Evolutionary conservation across 2,888 invertebrate genomes (phyloP).

Genomic region (Pristionchus fissidentatus): DNA sequence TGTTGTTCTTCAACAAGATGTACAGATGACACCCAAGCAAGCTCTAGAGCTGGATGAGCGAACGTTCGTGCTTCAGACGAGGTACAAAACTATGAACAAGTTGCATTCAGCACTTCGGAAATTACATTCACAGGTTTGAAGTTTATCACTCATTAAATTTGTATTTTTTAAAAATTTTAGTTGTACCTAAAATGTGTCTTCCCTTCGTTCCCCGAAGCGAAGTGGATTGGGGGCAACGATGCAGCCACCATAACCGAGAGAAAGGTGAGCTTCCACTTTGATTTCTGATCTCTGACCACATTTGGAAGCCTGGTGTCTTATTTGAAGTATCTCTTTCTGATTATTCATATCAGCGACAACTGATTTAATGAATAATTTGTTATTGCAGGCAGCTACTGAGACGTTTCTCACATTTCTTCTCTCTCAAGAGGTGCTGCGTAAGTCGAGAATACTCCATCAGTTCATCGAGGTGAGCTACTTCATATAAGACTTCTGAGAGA

Average conservation of each 20-base stretch:
- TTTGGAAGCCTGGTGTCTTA: neutral
- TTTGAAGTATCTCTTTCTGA: neutral
- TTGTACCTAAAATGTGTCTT: conserved; percentile 61
- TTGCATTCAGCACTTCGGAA: conserved; percentile 57
- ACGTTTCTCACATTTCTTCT: conserved; percentile 59
- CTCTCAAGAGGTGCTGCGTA: conserved; percentile 62
- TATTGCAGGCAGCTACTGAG: conserved; percentile 52
- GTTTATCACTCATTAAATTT: neutral
- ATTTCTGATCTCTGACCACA: neutral
- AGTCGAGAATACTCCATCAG: conserved; percentile 59
- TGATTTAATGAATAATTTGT: neutral
- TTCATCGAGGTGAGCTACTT: conserved; percentile 56
- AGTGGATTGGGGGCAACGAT: conserved; percentile 55
- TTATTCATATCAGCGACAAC: neutral
- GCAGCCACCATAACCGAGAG: conserved; percentile 28
- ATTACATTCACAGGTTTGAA: conserved; percentile 58
- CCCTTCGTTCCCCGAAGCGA: conserved; percentile 59
- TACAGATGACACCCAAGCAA: conserved; percentile 32
- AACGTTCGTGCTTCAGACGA: conserved; percentile 19
- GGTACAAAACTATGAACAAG: conserved; percentile 50
- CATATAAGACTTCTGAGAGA: too few species aligned
- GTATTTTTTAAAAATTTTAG: conserved; percentile 45
- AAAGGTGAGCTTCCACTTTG: neutral
- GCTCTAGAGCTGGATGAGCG: conserved; percentile 34
- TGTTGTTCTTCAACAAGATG: neutral